These are phyloP conservation scores for Sphinx pinastri DNA, from an alignment of 2,888 invertebrate genomes.

Conservation along the genomic window DNA sequence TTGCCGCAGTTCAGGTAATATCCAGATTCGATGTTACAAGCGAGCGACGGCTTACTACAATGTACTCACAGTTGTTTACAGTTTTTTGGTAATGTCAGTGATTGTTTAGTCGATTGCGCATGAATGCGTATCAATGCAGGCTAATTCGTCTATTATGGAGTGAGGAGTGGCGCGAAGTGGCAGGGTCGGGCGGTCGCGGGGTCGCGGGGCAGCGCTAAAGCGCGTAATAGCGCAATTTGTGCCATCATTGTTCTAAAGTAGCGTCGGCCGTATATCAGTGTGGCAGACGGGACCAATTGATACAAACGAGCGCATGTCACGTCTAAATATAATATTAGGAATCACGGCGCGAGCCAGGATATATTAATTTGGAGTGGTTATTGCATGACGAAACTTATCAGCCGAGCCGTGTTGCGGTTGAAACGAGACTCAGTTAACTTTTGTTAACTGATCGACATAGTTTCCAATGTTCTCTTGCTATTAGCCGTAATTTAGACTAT, in stretches of 20 bases:
- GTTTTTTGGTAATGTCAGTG: slow-evolving; percentile 47
- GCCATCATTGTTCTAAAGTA: slow-evolving; percentile 83
- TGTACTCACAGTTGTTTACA: slow-evolving; percentile 45
- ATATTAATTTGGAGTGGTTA: slow-evolving; percentile 81
- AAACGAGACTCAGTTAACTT: slow-evolving; percentile 30
- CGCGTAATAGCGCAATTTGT: slow-evolving; percentile 81
- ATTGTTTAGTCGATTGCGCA: slow-evolving; percentile 59
- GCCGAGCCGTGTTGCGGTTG: slow-evolving; percentile 27
- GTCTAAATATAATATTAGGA: slow-evolving; percentile 85
- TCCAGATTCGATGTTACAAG: not conserved
- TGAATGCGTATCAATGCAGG: slow-evolving; percentile 68
- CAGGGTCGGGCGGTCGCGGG: slow-evolving; percentile 63
- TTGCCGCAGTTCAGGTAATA: slow-evolving; percentile 16
- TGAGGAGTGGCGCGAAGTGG: slow-evolving; percentile 60
- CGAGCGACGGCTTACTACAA: slow-evolving; percentile 34
- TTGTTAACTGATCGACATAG: slow-evolving; percentile 26
- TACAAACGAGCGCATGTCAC: slow-evolving; percentile 84
- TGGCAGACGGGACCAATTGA: slow-evolving; percentile 81
- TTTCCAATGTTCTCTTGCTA: slow-evolving; percentile 16
- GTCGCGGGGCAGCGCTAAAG: slow-evolving; percentile 68
- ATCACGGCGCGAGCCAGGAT: slow-evolving; percentile 84
- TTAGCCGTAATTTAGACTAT: slow-evolving; percentile 6
- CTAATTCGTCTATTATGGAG: slow-evolving; percentile 68
- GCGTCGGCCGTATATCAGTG: slow-evolving; percentile 81
- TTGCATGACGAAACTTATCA: slow-evolving; percentile 66